Conservation (phyloP, 1,140 invertebrate species). For the Calliopsis andreniformis region DNA sequence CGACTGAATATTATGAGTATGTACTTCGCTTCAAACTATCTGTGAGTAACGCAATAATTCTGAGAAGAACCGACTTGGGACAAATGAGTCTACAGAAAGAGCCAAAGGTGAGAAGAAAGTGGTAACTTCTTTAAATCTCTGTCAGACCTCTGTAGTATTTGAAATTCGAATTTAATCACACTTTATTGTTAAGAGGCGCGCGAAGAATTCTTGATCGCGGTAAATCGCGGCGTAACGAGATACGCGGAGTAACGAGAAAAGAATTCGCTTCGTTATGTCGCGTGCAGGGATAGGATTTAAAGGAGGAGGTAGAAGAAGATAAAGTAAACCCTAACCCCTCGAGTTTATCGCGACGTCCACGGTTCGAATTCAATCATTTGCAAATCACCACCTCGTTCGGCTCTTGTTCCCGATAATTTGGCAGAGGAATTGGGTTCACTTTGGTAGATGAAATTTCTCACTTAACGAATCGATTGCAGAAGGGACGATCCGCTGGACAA, state of each 20-base stretch:
- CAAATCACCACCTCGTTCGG: conserved; percentile 51
- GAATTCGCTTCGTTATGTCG: conserved; percentile 37
- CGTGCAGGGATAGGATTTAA: not conserved
- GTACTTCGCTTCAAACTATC: too few species aligned
- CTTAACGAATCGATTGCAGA: conserved; percentile 19
- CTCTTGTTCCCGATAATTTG: conserved; percentile 47
- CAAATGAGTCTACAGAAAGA: not conserved
- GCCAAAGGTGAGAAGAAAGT: not conserved
- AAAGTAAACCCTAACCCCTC: not conserved
- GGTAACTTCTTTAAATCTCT: conserved; percentile 22
- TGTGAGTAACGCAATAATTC: not conserved
- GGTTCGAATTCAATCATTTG: conserved; percentile 62
- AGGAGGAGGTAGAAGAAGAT: not conserved
- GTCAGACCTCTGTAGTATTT: conserved; percentile 21
- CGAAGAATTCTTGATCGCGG: conserved; percentile 34
- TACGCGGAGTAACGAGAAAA: conserved; percentile 31
- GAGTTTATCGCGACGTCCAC: conserved; percentile 29
- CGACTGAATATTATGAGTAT: too few species aligned
- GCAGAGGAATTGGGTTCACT: conserved; percentile 55
- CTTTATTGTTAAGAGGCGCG: conserved; percentile 35
- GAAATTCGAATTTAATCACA: conserved; percentile 52
- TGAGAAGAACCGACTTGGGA: not conserved
- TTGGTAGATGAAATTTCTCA: conserved; percentile 51
- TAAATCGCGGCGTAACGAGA: conserved; percentile 33
- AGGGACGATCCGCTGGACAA: conserved; percentile 3